Evolutionary conservation across 2,113 vertebrate species (phyloP).

Genomic region (Rhea americana): DNA sequence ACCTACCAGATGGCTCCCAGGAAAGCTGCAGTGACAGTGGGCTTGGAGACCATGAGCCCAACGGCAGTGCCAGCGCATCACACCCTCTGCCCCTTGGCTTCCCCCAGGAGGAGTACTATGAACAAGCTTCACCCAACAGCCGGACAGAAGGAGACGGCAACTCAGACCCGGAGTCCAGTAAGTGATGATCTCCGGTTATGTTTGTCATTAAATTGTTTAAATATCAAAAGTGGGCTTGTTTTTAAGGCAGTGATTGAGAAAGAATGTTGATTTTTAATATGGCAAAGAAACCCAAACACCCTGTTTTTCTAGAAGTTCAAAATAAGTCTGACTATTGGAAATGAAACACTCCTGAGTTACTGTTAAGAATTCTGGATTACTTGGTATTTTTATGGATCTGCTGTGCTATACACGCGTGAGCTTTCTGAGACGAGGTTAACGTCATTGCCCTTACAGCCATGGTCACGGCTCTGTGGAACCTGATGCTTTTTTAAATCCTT

Average conservation of each 20-base stretch:
- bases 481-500: background rate
- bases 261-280: accelerated
- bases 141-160: conserved; percentile 97
- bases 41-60: conserved; percentile 86
- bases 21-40: conserved; percentile 93
- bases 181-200: conserved; percentile 69
- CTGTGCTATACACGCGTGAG: background rate
- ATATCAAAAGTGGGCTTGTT: background rate
- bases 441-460: background rate
- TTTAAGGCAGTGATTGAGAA: background rate
- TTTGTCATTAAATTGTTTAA: background rate
- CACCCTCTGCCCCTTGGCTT: conserved; percentile 89
- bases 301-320: accelerated
- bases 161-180: conserved; percentile 97
- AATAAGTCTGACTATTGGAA: background rate
- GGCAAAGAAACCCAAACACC: background rate
- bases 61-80: conserved; percentile 77
- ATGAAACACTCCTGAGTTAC: background rate
- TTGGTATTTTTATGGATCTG: background rate
- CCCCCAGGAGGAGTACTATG: conserved; percentile 90
- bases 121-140: conserved; percentile 90
- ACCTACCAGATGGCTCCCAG: conserved; percentile 94
- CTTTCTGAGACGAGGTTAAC: background rate
- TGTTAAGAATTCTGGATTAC: background rate
- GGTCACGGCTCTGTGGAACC: background rate